Evolutionary conservation across 2,113 vertebrate species (phyloP).

Genomic region (Hirundichthys speculiger): DNA sequence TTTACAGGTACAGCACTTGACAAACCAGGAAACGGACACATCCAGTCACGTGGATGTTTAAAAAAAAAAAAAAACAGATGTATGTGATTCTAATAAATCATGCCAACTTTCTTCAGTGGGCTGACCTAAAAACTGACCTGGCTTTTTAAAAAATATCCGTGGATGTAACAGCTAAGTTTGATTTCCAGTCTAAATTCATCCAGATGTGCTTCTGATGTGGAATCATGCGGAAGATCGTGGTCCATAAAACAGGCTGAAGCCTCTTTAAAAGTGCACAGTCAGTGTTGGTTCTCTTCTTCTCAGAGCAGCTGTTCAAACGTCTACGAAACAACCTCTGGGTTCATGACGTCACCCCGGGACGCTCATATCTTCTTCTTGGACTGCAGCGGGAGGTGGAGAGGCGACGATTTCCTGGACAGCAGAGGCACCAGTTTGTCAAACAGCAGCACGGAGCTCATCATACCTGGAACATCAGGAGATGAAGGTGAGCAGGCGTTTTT

Average conservation of each 20-base stretch:
- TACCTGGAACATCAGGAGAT: slow-evolving; percentile 1
- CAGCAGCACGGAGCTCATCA: slow-evolving; percentile 71
- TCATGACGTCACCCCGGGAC: accelerated
- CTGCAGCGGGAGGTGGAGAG: slow-evolving; percentile 15
- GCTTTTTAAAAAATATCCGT: too few species aligned
- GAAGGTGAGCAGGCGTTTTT: not conserved
- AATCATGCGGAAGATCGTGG: not conserved
- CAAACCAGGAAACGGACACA: too few species aligned
- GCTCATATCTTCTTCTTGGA: slow-evolving; percentile 67
- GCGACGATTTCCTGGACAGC: slow-evolving; percentile 10
- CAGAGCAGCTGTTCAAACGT: not conserved
- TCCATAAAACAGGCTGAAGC: not conserved
- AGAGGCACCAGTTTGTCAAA: slow-evolving; percentile 58
- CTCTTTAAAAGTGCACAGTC: slow-evolving; percentile 1
- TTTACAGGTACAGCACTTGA: too few species aligned
- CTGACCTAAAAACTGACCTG: too few species aligned
- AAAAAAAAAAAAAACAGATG: too few species aligned
- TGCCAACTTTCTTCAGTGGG: too few species aligned
- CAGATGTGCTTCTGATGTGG: slow-evolving; percentile 24
- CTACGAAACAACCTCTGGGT: not conserved
- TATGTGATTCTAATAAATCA: too few species aligned
- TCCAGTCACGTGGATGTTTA: too few species aligned
- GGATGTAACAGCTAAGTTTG: too few species aligned
- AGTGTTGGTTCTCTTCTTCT: not conserved
- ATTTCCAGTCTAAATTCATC: too few species aligned